phyloP scores from a whole-genome alignment of 2,888 invertebrate genomes.

The Arrhopalites spinosus region DNA sequence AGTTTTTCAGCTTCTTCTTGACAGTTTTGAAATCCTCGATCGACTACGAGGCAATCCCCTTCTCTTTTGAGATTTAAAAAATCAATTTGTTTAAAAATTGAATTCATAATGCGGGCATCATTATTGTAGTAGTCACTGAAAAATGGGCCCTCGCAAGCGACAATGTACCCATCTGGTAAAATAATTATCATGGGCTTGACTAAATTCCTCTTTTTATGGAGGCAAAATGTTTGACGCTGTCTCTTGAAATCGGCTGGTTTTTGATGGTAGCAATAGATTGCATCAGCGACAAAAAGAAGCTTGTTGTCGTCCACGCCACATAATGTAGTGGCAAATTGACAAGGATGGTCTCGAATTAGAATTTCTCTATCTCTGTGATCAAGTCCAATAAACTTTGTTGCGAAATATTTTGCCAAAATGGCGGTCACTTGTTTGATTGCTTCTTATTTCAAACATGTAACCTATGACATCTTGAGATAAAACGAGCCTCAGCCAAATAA shows the following conservation, averaged over 20 bases:
- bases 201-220: conserved; percentile 19
- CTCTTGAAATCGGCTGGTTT: conserved; percentile 6
- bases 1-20: not conserved
- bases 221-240: conserved; percentile 14
- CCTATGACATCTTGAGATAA: not conserved
- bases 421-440: not conserved
- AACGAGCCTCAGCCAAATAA: not conserved
- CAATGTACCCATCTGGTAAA: conserved; percentile 18
- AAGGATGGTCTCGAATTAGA: not conserved
- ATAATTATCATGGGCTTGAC: conserved; percentile 31
- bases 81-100: conserved; percentile 9
- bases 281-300: conserved; percentile 5
- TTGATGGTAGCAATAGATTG: conserved; percentile 24
- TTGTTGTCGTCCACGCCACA: not conserved
- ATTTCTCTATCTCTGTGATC: not conserved
- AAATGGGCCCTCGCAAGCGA: conserved; percentile 22
- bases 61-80: not conserved
- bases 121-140: conserved; percentile 24
- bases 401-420: not conserved
- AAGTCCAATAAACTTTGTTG: not conserved
- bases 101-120: conserved; percentile 36
- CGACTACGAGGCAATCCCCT: conserved; percentile 19
- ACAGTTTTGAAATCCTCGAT: conserved; percentile 33
- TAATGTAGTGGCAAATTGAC: not conserved
- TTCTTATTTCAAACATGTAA: not conserved